Percentiles rank a stretch among this genome's conserved stretches.
These are phyloP conservation scores for Plutomurus gul DNA, from an alignment of 1,140 invertebrate species.

Conservation along the genomic window DNA sequence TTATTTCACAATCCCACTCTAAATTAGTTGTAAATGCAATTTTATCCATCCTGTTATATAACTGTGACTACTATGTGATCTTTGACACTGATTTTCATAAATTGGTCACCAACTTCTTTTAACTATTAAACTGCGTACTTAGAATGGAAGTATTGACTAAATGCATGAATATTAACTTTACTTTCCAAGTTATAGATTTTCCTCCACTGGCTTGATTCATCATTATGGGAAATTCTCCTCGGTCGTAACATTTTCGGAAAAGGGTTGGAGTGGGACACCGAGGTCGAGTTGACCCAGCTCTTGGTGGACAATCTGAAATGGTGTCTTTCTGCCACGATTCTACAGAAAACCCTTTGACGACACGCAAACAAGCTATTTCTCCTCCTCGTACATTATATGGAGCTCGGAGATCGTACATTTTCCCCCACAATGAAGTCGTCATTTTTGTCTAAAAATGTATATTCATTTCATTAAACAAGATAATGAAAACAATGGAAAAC, in stretches of 20 bases:
- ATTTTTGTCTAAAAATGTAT: neutral
- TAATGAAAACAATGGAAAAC: neutral
- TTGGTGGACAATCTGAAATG: constrained; percentile 50
- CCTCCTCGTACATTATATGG: constrained; percentile 52
- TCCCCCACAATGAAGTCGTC: constrained; percentile 43
- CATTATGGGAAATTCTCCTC: constrained; percentile 53
- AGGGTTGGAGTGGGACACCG: constrained; percentile 48
- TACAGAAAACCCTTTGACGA: constrained; percentile 47
- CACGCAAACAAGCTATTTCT: constrained; percentile 51
- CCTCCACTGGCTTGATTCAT: constrained; percentile 49
- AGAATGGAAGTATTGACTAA: neutral
- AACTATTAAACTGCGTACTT: neutral
- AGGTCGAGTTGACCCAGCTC: constrained; percentile 47
- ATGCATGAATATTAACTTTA: neutral
- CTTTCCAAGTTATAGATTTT: constrained; percentile 52
- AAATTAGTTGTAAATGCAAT: no score
- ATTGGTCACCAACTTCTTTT: neutral
- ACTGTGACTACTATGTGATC: neutral
- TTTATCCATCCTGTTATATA: no score
- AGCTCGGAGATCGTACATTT: constrained; percentile 49
- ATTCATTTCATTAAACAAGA: neutral
- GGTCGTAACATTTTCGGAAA: constrained; percentile 51
- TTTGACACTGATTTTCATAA: neutral
- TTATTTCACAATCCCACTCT: no score
- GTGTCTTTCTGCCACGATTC: constrained; percentile 54